These are phyloP conservation scores for Glaucopsyche alexis DNA, from an alignment of 2,888 invertebrate species.

Conservation along the genomic window DNA sequence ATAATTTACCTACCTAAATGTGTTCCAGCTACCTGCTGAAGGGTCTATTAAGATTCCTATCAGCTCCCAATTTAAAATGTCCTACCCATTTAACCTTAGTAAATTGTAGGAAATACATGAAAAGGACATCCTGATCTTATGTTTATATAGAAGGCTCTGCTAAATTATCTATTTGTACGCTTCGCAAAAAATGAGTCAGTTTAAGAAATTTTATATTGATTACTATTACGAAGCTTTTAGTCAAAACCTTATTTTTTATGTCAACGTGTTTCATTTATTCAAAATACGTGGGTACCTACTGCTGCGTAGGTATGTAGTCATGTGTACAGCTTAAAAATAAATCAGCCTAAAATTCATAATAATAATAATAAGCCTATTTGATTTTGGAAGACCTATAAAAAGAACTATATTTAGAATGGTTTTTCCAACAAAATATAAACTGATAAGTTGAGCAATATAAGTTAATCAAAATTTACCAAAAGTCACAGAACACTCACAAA, in stretches of 20 bases:
- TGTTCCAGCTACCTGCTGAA: background rate
- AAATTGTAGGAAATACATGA: background rate
- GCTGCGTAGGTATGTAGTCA: too few species aligned
- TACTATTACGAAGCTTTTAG: too few species aligned
- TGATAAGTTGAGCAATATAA: background rate
- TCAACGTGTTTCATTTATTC: too few species aligned
- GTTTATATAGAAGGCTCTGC: background rate
- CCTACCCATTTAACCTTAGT: background rate
- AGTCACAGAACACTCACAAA: slow-evolving; percentile 23
- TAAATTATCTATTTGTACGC: background rate
- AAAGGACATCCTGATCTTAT: background rate
- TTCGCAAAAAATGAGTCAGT: background rate
- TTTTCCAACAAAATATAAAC: background rate
- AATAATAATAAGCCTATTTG: too few species aligned
- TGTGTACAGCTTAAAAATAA: too few species aligned
- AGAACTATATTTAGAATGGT: too few species aligned
- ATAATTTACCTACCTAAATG: background rate
- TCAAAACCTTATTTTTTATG: too few species aligned
- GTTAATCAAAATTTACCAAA: background rate
- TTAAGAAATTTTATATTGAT: background rate
- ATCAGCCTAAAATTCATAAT: too few species aligned
- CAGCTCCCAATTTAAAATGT: background rate
- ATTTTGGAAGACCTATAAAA: too few species aligned
- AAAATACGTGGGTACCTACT: too few species aligned
- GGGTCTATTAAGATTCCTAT: slow-evolving; percentile 17